Conservation (phyloP, 2,113 vertebrate genomes). For the Chitala chitala region DNA sequence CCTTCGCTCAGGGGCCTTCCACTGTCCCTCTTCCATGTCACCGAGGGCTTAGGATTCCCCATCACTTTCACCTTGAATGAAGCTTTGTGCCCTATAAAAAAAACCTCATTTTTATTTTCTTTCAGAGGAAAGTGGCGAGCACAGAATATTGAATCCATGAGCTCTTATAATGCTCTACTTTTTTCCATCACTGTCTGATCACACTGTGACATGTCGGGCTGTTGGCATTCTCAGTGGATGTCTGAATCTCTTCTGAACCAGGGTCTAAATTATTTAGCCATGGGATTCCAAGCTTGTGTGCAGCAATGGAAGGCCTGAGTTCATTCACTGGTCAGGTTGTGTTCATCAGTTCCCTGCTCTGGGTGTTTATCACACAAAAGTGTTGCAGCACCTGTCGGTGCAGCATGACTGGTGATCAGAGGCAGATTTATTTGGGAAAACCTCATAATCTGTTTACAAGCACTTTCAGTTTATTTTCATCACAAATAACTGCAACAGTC, state of each 20-base stretch:
- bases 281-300: neutral
- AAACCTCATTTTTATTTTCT: neutral
- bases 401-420: neutral
- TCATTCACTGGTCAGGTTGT: conserved; percentile 11
- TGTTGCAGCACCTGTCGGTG: neutral
- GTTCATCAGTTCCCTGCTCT: neutral
- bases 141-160: neutral
- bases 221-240: neutral
- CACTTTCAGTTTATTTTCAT: neutral
- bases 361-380: neutral
- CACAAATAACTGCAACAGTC: neutral
- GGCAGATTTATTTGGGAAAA: neutral
- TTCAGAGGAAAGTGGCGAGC: neutral
- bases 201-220: conserved; percentile 5
- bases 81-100: conserved; percentile 37
- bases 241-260: neutral
- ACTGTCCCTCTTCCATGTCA: conserved; percentile 48
- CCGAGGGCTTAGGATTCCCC: conserved; percentile 48
- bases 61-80: conserved; percentile 50
- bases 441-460: conserved; percentile 11
- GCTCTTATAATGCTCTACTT: neutral
- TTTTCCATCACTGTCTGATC: neutral
- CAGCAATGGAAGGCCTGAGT: neutral
- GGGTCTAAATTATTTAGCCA: conserved; percentile 6
- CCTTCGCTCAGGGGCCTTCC: conserved; percentile 42